phyloP scores from a whole-genome alignment of 2,113 vertebrate genomes.

The Dipodomys ordii region DNA sequence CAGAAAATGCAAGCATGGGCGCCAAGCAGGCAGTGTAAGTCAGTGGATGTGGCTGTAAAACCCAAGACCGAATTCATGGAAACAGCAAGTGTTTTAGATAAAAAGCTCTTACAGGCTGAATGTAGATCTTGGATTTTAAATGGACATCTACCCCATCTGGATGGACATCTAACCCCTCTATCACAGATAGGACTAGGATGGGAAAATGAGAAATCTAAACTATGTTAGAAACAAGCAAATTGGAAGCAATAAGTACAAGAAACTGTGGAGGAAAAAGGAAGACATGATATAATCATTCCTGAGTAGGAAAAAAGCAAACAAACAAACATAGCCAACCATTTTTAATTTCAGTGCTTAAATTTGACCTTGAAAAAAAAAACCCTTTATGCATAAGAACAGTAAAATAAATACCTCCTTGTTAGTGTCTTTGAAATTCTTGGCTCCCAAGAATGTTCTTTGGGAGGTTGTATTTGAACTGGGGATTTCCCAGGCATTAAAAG shows the following conservation, averaged over 20 bases:
- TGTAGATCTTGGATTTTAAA: not conserved
- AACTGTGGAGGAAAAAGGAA: not conserved
- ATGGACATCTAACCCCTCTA: not conserved
- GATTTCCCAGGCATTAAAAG: not conserved
- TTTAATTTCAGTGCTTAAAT: slow-evolving; percentile 12
- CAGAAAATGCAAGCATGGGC: not conserved
- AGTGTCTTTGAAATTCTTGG: not conserved
- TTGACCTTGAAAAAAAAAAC: slow-evolving; percentile 32
- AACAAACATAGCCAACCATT: not conserved
- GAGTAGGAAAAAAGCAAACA: not conserved
- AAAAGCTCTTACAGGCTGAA: not conserved
- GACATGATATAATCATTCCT: not conserved
- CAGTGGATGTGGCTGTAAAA: not conserved
- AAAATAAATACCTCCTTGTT: not conserved
- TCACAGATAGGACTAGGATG: not conserved
- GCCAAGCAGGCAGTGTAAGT: not conserved
- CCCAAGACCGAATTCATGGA: not conserved
- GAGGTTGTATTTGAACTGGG: not conserved
- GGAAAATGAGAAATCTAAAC: not conserved
- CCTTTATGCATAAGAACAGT: not conserved
- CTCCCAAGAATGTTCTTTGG: not conserved
- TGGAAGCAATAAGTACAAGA: not conserved
- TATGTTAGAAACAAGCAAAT: not conserved
- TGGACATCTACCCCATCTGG: no score
- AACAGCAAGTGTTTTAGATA: not conserved